Base-by-base conservation (phyloP, 2,888 invertebrate species). In the Microplitis manilae region DNA sequence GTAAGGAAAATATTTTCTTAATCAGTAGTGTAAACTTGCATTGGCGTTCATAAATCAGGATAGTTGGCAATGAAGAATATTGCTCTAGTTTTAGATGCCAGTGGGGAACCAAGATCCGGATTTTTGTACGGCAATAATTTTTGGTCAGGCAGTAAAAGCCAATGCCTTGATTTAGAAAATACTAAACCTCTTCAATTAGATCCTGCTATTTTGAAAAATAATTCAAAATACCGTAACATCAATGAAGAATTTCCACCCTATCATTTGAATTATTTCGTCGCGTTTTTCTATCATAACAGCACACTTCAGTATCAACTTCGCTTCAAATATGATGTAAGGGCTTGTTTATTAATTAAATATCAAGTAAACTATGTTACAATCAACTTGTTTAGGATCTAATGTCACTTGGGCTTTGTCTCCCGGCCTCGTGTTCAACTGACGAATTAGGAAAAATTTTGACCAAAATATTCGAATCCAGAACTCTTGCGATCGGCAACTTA, bases 51-150 rank as follows among this genome's bases (percentile, higher is more conserved):
- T 20, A 59, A 59, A 2, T 59, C n/a, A n/a, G 1, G n/a, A 59
- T 13, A 59, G 9, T 59, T 13, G 59, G n/a, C 4, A 59, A 59
- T 59, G 72, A 39, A 30, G 39, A 17, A 15, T 62, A 62, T 75
- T 38, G 39, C 64, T 79, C 1, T 81, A 90, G 93, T 92, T 82
- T 84, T 93, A 62, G 93, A 93, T 85, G 90, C 93, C 5, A 93
- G 93, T 74, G 93, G 93, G 8, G 87, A 86, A n/a, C 92, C 92
- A 2, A 90, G 89, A 1, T 83, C 92, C 0, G 93, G 93, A 2
- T 93, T 93, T 83, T 84, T 92, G 0, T 92, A 92, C 81, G 93
- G 93, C 0, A 92, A 93, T 79, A 93, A 93, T 86, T 91, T 91
- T 72, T 93, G 93, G 93, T 81, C 93, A 60, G 93, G 93, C 8